phyloP scores from a whole-genome alignment of 2,113 vertebrate genomes.

The Pteropus alecto region DNA sequence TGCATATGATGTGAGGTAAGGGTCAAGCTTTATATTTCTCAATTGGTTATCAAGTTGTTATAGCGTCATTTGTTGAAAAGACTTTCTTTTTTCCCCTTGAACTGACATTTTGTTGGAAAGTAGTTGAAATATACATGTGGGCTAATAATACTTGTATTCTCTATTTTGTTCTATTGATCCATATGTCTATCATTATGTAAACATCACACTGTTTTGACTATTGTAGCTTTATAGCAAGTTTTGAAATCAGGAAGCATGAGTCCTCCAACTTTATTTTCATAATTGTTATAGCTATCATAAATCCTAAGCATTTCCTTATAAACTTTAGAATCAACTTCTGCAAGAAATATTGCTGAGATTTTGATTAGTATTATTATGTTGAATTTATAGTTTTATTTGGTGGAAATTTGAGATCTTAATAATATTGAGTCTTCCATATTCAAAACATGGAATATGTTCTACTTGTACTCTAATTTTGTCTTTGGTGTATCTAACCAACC shows the following conservation, averaged over 20 bases:
- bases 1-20: background rate
- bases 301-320: background rate
- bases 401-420: background rate
- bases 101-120: background rate
- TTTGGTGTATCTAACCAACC: background rate
- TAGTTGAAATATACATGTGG: background rate
- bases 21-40: background rate
- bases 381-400: background rate
- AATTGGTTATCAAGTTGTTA: too few relatives aligned
- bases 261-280: background rate
- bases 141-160: background rate
- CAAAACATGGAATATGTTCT: background rate
- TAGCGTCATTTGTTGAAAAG: background rate
- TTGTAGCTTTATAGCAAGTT: too few relatives aligned
- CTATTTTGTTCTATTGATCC: background rate
- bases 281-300: too few relatives aligned
- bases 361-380: background rate
- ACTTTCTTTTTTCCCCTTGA: background rate
- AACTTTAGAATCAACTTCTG: background rate
- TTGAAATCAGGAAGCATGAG: too few relatives aligned
- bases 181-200: background rate
- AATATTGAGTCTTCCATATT: background rate
- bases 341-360: background rate
- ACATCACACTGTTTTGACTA: too few relatives aligned
- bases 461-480: background rate